phyloP scores from a whole-genome alignment of 2,113 vertebrate species.

The Poecile atricapillus region DNA sequence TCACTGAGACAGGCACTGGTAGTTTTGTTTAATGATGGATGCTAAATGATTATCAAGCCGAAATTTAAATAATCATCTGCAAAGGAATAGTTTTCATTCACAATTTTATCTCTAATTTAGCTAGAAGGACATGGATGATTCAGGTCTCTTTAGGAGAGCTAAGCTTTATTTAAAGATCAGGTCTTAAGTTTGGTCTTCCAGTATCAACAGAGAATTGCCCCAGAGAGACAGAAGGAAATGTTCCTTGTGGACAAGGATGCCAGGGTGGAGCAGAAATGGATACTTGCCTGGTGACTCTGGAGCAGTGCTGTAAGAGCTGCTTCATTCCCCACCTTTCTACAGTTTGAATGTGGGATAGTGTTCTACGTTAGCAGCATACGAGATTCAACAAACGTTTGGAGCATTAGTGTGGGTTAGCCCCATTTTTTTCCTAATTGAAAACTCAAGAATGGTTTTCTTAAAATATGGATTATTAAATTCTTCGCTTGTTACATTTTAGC shows the following conservation, averaged over 20 bases:
- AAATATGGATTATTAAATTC: background rate
- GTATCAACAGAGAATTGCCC: background rate
- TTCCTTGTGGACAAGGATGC: background rate
- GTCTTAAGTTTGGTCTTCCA: background rate
- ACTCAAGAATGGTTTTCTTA: background rate
- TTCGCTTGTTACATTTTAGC: background rate
- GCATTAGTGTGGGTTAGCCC: background rate
- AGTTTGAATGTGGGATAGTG: rapidly evolving
- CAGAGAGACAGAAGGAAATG: background rate
- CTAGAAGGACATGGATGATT: background rate
- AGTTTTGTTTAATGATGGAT: background rate
- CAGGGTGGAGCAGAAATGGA: background rate
- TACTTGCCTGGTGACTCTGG: background rate
- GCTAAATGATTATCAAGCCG: background rate
- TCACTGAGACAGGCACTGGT: background rate
- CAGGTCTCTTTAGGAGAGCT: background rate
- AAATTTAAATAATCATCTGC: background rate
- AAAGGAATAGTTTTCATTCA: background rate
- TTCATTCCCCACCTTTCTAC: background rate
- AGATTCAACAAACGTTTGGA: background rate
- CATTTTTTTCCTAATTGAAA: background rate
- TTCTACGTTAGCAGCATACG: rapidly evolving
- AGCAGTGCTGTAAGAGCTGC: background rate
- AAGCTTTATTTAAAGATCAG: background rate
- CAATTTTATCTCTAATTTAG: background rate